Evolutionary conservation across 2,797 vertebrate genomes (phyloP).

Genomic region (Phataginus tetradactyla): DNA sequence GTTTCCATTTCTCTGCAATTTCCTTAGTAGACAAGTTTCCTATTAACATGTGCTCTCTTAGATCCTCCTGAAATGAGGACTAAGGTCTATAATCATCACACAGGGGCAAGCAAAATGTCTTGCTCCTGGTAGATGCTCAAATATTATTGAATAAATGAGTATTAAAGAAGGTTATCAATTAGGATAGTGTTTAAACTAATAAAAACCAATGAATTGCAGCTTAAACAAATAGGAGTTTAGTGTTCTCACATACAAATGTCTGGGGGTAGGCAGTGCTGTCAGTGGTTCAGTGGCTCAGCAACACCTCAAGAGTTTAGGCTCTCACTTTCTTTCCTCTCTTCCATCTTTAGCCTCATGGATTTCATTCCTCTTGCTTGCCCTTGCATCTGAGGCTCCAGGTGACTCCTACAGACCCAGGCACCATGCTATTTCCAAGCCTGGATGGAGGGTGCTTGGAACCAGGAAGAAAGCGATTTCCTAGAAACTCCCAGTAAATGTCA

Average conservation of each 20-base stretch:
- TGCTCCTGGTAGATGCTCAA: neutral
- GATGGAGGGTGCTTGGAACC: neutral
- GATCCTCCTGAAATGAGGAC: neutral
- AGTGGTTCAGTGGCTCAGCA: neutral
- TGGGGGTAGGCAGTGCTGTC: too few species aligned
- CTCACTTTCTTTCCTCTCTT: neutral
- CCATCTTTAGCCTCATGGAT: neutral
- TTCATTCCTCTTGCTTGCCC: neutral
- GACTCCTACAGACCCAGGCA: neutral
- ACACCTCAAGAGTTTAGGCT: neutral
- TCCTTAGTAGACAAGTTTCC: neutral
- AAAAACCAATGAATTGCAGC: slow-evolving; percentile 6
- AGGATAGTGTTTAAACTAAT: neutral
- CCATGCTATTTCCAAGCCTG: neutral
- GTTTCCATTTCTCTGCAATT: neutral
- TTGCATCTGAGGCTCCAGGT: neutral
- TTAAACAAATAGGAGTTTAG: neutral
- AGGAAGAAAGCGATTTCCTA: neutral
- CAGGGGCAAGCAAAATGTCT: neutral
- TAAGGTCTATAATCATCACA: neutral
- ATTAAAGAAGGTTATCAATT: slow-evolving; percentile 31
- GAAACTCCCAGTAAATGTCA: neutral
- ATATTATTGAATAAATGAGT: slow-evolving; percentile 53
- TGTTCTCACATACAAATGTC: neutral
- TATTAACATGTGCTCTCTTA: neutral